Base-by-base conservation (phyloP, 2,888 invertebrate species). In the Mactromeris polynyma region DNA sequence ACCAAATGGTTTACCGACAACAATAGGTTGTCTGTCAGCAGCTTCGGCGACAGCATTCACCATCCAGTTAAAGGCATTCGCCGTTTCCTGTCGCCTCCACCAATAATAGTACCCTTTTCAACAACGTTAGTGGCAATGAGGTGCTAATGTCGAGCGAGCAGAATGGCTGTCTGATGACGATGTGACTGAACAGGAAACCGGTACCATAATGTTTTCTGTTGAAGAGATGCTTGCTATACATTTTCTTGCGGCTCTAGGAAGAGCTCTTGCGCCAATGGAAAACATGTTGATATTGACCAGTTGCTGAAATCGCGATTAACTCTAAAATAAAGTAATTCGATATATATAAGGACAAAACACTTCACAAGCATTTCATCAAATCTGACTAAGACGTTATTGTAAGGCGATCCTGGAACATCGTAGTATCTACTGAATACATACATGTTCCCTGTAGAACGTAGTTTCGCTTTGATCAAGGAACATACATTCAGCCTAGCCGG, bases 81-180 rank as follows among this genome's bases (percentile, higher is more conserved):
- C 11, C 94, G 89, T 36, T 91, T 87, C 2, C 69, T 78, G 11
- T 93, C 69, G 14, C 21, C 85, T 51, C 38, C 38, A 14, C 85
- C 85, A 26, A 91, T 89, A n/a, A 81, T 69, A 3, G 94, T 90
- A 7, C 93, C 93, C 11, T 85, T 92, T 80, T 95, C 95, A 33
- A 94, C 88, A 87, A 93, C 93, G 96, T 99, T 99, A 9, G 99
- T 99, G 0, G 98, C 99, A 85, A 99, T 97, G 95, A 99, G 73
- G 11, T 19, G 14, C 21, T 58, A 26, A 58, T 58, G n/a, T 26
- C 6, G 73, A 36, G 17, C 36, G 1, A 3, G 36, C 6, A 26
- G 73, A 73, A 0, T 17, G 36, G 2, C 1, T 33, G 1, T 19
- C 31, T 33, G 73, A 33, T 19, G 73, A 73, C 3, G 73, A 73